Evolutionary conservation across 1,140 invertebrate species (phyloP), one percentile per base, ranked within the genome.

Genomic region (Drosophila mojavensis): DNA sequence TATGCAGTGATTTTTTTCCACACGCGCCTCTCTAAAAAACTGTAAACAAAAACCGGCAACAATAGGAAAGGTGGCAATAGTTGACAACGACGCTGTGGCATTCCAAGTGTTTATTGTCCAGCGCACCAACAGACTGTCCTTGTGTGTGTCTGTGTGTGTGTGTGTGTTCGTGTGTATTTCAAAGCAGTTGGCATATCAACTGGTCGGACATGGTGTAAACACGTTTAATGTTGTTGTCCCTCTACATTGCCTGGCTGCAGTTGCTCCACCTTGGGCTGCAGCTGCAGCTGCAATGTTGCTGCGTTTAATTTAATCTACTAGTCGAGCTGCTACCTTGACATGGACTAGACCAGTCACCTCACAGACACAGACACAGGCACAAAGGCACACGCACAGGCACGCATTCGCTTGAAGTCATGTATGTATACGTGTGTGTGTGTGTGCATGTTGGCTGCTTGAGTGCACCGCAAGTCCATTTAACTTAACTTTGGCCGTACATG

Each of bases 191-290:
- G 84, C 79, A 88, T 88, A 88, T 88, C 84, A 89, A 89, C 83
- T 89, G 83, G 83, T 88, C 84, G 74, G 84, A 88, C 84, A 88
- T 88, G 84, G 84, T 88, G 84, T 89, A 88, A 88, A 88, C 84
- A 88, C 85, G 84, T 84, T 89, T 80, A 88, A 89, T 88, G 84
- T 84, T 89, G 84, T 84, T 88, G 79, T 3, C 60, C 60, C 66
- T 41, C 61, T 69, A 41, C 30, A 59, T 59, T 74, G 74, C 59
- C 61, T 53, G 76, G 81, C 60, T 86, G 79, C 84, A 83, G 73
- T 83, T 83, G 73, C 72, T 83, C 69, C 54, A 30, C 36, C 53
- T 43, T 73, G 62, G 64, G 51, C 53, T 62, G 56, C 48, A 24
- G 7, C 43, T 36, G 24, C 70, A 51, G n/a, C 9, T 47, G 43